Base-by-base conservation (phyloP, 2,888 invertebrate species). In the Temnothorax ravouxi region DNA sequence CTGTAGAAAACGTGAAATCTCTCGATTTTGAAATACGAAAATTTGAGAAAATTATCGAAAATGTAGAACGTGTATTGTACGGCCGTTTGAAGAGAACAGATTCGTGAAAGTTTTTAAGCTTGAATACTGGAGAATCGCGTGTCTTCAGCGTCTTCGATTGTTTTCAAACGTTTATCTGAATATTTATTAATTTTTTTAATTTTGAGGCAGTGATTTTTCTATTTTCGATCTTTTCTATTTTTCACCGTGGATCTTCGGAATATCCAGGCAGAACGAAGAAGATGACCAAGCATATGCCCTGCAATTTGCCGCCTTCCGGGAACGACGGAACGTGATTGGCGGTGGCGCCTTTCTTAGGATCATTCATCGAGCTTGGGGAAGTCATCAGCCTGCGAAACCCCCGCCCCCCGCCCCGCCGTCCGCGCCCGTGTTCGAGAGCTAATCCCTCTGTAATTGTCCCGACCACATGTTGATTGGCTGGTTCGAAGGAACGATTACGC, bases 331-430 rank as follows among this genome's bases (percentile, higher is more conserved):
- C 34, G 56, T 67, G 75, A 83, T 76, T 84, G 75, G 84, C 75
- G 83, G 87, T 88, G 88, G 89, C 84, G 69, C 84, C 86, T 88
- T 88, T 89, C 87, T 81, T 72, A 64, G 72, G 47, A 74, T 74
- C 18, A 74, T 47, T 54, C 61, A 38, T 38, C 38, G 29, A 38
- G n/a, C 44, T 59, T 61, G 44, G 44, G 56, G 64, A 56, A 72
- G 86, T 88, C 89, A 79, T 90, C 81, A 86, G 86, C 15, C 25
- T 25, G 61, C 88, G 87, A 88, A 83, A 83, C 29, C 29, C 29
- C 29, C 29, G 29, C 29, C 29, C 29, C 3, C 29, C 25, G 1
- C 25, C 25, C 2, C 25, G 25, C 25, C 25, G 25, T 25, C 29
- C 29, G 29, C 29, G 29, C 29, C 29, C 69, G 61, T 59, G 82